A percentile compares a stretch with the other conserved stretches of the same genome.
phyloP scores from a whole-genome alignment of 2,888 invertebrate species.

The Rotaria socialis region DNA sequence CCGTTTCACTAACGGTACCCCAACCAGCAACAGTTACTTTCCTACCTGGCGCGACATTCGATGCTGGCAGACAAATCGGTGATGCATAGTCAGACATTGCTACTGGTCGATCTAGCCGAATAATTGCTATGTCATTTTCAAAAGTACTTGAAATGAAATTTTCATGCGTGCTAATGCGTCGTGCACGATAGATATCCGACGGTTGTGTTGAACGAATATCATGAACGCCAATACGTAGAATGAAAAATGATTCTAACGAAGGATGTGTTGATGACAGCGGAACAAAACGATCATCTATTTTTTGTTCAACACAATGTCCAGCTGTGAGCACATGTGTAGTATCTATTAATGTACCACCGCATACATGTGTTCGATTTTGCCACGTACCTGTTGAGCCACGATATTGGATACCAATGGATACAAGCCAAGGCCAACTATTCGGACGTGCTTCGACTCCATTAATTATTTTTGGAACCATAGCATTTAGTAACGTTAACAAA shows the following conservation, averaged over 20 bases:
- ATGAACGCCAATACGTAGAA: constrained; percentile 38
- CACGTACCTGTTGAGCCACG: not conserved
- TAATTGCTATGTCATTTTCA: constrained; percentile 41
- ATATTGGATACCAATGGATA: constrained; percentile 3
- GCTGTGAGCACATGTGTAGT: constrained; percentile 37
- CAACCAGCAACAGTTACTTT: constrained; percentile 37
- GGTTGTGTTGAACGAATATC: constrained; percentile 29
- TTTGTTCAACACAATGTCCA: constrained; percentile 40
- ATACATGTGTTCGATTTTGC: constrained; percentile 34
- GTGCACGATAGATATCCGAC: not conserved
- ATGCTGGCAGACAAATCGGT: constrained; percentile 9
- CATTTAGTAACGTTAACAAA: not conserved
- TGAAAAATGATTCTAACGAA: constrained; percentile 2
- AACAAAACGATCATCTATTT: constrained; percentile 16
- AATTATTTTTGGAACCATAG: not conserved
- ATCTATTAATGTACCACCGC: constrained; percentile 42
- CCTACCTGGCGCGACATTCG: not conserved
- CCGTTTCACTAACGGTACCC: constrained; percentile 34
- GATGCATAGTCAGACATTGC: not conserved
- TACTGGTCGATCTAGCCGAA: constrained; percentile 36
- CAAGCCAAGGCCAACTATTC: constrained; percentile 26
- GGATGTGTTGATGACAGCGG: constrained; percentile 36
- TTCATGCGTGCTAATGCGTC: constrained; percentile 22
- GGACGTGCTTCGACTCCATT: constrained; percentile 18
- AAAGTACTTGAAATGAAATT: constrained; percentile 20